These are phyloP conservation scores for Oceanodroma leucorhoa DNA, from an alignment of 2,797 vertebrate genomes.

Conservation along the genomic window DNA sequence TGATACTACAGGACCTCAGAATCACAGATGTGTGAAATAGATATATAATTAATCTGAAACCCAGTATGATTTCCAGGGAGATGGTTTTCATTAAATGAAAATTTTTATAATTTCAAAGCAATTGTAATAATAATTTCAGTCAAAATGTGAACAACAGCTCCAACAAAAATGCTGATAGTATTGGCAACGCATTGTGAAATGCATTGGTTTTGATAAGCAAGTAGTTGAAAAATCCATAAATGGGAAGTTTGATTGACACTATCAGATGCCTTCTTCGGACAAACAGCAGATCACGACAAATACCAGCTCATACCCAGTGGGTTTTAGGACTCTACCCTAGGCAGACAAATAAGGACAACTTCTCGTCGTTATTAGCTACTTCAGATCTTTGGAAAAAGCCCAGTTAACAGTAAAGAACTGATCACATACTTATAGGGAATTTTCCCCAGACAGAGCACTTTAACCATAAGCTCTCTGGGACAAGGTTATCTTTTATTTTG, in stretches of 20 bases:
- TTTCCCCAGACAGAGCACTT: background rate
- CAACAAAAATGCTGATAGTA: background rate
- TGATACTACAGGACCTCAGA: conserved; percentile 32
- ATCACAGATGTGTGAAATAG: conserved; percentile 60
- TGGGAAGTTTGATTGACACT: conserved; percentile 23
- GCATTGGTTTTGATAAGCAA: conserved; percentile 34
- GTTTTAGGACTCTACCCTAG: background rate
- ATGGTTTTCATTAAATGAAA: conserved; percentile 53
- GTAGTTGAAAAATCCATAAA: conserved; percentile 38
- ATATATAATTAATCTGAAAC: conserved; percentile 62
- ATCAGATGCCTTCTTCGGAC: conserved; percentile 25
- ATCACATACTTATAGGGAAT: background rate
- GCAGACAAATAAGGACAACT: background rate
- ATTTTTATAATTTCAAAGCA: conserved; percentile 52
- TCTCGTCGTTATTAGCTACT: background rate
- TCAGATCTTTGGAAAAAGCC: conserved; percentile 3
- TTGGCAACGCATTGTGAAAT: conserved; percentile 30
- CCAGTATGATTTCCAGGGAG: conserved; percentile 54
- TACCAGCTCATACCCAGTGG: background rate
- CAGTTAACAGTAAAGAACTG: background rate
- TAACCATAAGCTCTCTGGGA: background rate
- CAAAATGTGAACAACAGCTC: conserved; percentile 40
- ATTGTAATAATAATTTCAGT: conserved; percentile 49
- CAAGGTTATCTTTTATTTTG: background rate
- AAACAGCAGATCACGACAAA: conserved; percentile 3